Evolutionary conservation across 2,797 vertebrate genomes (phyloP).

Genomic region (Acanthurus tractus): DNA sequence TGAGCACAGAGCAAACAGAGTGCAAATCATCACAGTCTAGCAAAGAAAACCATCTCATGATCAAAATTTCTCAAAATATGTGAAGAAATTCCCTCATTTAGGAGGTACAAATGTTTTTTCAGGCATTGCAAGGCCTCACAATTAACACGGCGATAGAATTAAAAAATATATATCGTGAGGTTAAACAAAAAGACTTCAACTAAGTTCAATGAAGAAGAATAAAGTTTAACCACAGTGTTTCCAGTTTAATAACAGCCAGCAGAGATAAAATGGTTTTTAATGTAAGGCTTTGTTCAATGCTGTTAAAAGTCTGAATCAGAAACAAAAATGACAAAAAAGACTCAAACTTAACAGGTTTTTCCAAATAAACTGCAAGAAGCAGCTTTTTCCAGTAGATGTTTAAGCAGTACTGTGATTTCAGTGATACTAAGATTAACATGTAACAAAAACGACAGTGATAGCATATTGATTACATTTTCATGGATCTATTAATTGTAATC

Average conservation of each 20-base stretch:
- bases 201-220: background rate
- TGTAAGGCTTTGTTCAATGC: conserved; percentile 28
- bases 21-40: conserved; percentile 83
- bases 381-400: conserved; percentile 32
- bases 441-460: conserved; percentile 16
- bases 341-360: background rate
- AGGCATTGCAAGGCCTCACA: background rate
- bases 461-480: conserved; percentile 5
- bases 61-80: conserved; percentile 70
- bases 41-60: conserved; percentile 76
- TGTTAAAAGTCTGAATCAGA: conserved; percentile 15
- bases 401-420: conserved; percentile 47
- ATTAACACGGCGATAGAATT: conserved; percentile 35
- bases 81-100: conserved; percentile 48
- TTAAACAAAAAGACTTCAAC: conserved; percentile 12
- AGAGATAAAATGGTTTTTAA: conserved; percentile 31
- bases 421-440: conserved; percentile 17
- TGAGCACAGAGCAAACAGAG: conserved; percentile 62
- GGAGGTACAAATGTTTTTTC: conserved; percentile 12
- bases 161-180: conserved; percentile 39
- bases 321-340: conserved; percentile 25
- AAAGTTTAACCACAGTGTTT: conserved; percentile 27
- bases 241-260: conserved; percentile 25
- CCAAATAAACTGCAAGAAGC: conserved; percentile 19
- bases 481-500: conserved; percentile 34